Evolutionary conservation across 2,113 vertebrate species (phyloP).

Genomic region (Coracopsis vasa): DNA sequence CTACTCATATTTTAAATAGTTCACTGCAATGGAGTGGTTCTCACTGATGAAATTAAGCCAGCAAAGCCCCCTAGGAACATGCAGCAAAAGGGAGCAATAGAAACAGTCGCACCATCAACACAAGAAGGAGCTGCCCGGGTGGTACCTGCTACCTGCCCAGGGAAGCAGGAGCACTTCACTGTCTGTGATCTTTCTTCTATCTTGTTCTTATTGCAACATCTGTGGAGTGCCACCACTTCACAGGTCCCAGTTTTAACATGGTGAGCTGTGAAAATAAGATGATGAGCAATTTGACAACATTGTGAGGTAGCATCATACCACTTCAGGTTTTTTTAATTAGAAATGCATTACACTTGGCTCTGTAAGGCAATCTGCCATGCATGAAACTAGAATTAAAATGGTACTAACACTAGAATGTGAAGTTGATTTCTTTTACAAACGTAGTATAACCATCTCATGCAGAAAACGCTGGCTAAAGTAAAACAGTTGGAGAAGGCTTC

Average conservation of each 20-base stretch:
- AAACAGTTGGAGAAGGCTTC: neutral
- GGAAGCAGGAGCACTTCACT: conserved; percentile 98
- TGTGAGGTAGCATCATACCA: neutral
- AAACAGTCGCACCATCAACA: conserved; percentile 88
- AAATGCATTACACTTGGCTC: conserved; percentile 32
- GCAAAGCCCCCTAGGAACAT: neutral
- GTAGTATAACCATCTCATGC: neutral
- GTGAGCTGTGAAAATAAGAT: conserved; percentile 78
- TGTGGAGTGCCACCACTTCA: conserved; percentile 95
- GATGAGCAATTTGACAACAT: neutral
- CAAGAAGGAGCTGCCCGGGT: conserved; percentile 94
- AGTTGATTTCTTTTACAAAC: conserved; percentile 51
- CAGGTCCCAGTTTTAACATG: conserved; percentile 95
- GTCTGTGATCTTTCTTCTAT: conserved; percentile 98
- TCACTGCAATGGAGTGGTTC: neutral
- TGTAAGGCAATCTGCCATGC: neutral
- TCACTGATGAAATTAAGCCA: neutral
- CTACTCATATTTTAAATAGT: neutral
- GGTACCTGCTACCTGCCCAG: conserved; percentile 97
- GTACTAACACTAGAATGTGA: neutral
- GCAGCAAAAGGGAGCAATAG: conserved; percentile 8
- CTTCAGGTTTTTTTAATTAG: conserved; percentile 15
- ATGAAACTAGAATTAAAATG: conserved; percentile 34
- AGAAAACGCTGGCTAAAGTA: conserved; percentile 37
- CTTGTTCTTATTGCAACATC: conserved; percentile 99